A percentile compares a stretch with the other conserved stretches of the same genome.
Conservation (phyloP, 2,888 invertebrate species). For the Eristalis tenax region DNA sequence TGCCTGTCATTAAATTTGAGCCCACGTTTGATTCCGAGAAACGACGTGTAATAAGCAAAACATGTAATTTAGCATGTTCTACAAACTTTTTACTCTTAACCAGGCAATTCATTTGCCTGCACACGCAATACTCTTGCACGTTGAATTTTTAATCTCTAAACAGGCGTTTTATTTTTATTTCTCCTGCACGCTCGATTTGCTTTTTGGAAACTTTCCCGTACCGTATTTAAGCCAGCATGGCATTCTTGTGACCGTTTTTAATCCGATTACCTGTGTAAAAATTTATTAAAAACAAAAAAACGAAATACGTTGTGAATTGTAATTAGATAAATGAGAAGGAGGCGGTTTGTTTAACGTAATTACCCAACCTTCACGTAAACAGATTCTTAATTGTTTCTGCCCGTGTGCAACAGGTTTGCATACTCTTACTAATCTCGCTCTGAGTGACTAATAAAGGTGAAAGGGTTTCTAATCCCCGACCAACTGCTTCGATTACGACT, state of each 20-base stretch:
- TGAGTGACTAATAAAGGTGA: too few relatives aligned
- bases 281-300: neutral
- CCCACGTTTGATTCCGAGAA: neutral
- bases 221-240: neutral
- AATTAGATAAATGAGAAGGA: too few relatives aligned
- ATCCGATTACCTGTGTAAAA: neutral
- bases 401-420: too few relatives aligned
- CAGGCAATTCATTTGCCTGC: neutral
- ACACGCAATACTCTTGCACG: neutral
- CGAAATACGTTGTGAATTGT: neutral
- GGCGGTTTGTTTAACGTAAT: neutral
- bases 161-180: neutral
- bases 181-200: neutral
- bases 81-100: neutral
- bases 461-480: too few relatives aligned
- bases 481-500: too few relatives aligned
- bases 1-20: neutral
- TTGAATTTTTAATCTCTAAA: neutral
- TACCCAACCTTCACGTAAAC: neutral
- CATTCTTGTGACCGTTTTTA: neutral
- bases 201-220: neutral
- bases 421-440: too few relatives aligned
- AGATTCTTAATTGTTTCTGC: too few relatives aligned
- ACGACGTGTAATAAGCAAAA: neutral
- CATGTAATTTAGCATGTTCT: neutral